Conservation (phyloP, 2,888 invertebrate genomes). For the Apotomis betuletana region DNA sequence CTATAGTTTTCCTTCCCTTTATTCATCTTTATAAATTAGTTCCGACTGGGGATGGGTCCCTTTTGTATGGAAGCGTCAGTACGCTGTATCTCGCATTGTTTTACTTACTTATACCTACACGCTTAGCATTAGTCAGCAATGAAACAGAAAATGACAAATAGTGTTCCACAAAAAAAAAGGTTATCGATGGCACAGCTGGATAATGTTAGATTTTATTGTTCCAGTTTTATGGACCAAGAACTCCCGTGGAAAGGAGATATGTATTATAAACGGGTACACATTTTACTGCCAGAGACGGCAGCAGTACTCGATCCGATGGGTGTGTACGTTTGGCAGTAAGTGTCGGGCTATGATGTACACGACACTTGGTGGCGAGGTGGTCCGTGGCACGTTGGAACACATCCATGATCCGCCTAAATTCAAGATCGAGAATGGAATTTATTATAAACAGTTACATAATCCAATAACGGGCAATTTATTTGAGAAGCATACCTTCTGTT, state of each 20-base stretch:
- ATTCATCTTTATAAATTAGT: too few species aligned
- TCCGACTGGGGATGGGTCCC: too few species aligned
- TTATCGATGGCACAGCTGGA: too few species aligned
- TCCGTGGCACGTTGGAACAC: conserved; percentile 2
- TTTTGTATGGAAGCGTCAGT: too few species aligned
- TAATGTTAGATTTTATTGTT: background rate
- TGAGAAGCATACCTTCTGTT: too few species aligned
- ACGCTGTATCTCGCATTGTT: too few species aligned
- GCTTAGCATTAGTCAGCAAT: too few species aligned
- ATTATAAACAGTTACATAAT: conserved; percentile 11
- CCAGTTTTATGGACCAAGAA: conserved; percentile 38
- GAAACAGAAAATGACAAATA: too few species aligned
- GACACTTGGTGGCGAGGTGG: background rate
- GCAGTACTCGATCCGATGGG: conserved; percentile 41
- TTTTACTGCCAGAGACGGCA: conserved; percentile 43
- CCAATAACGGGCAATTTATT: background rate
- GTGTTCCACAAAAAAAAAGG: too few species aligned
- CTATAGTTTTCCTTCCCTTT: too few species aligned
- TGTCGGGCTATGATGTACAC: background rate
- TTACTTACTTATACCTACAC: too few species aligned
- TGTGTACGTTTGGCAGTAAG: conserved; percentile 40
- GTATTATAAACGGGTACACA: conserved; percentile 49
- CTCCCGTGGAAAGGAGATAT: conserved; percentile 44
- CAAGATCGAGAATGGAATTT: conserved; percentile 9
- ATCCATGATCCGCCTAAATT: background rate